These are phyloP conservation scores for Odocoileus virginianus DNA, from an alignment of 2,113 vertebrate species.

Conservation along the genomic window DNA sequence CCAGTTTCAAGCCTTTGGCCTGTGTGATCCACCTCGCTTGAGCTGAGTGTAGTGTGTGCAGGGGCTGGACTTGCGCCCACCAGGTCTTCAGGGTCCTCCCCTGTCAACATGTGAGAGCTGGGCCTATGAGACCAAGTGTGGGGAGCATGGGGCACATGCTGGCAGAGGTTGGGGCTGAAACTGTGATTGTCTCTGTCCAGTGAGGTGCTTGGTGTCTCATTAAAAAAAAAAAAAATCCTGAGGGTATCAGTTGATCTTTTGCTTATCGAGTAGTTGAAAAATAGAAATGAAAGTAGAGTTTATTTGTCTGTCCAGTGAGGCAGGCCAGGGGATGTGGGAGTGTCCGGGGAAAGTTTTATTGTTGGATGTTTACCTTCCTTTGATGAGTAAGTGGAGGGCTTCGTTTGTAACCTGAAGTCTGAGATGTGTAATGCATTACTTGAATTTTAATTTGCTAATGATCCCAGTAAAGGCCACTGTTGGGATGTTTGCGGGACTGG, in stretches of 20 bases:
- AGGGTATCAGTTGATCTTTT: not conserved
- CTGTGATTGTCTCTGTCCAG: not conserved
- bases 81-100: not conserved
- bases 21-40: not conserved
- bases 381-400: not conserved
- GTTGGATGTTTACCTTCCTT: not conserved
- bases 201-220: not conserved
- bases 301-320: not conserved
- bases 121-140: not conserved
- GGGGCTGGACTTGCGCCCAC: not conserved
- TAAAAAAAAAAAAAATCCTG: not conserved
- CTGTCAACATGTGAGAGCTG: not conserved
- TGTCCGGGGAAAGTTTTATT: not conserved
- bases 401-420: not conserved
- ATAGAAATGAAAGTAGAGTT: not conserved
- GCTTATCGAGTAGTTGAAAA: too few species aligned
- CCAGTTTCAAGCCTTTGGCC: not conserved
- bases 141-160: not conserved
- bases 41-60: not conserved
- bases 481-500: not conserved
- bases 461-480: not conserved
- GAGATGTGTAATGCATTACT: not conserved
- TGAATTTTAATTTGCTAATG: not conserved
- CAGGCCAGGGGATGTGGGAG: not conserved
- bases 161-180: rapidly evolving